phyloP scores from a whole-genome alignment of 2,888 invertebrate species.

The Dasysyrphus tricinctus region DNA sequence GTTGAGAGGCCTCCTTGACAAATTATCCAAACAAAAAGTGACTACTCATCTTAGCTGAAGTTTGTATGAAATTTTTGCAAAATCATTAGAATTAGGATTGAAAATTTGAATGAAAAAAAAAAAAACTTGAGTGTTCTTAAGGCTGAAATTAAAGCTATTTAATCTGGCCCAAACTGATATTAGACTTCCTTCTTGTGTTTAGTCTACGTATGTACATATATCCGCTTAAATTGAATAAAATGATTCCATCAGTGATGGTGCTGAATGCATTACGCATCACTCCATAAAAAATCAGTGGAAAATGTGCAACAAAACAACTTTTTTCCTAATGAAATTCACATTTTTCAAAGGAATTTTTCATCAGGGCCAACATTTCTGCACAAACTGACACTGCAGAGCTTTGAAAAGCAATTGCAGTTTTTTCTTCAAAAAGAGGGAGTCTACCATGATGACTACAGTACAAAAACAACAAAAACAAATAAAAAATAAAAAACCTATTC shows the following conservation, averaged over 20 bases:
- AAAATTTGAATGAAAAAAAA: neutral
- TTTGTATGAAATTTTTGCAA: neutral
- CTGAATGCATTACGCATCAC: no score
- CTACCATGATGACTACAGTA: neutral
- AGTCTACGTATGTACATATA: no score
- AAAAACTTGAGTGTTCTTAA: neutral
- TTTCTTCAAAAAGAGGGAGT: neutral
- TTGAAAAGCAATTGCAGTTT: slow-evolving; percentile 60
- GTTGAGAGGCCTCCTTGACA: neutral
- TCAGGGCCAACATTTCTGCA: neutral
- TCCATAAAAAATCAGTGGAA: neutral
- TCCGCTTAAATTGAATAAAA: no score
- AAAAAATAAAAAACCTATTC: neutral
- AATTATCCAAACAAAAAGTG: neutral
- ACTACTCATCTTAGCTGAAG: neutral
- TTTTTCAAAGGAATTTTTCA: neutral
- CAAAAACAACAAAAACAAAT: neutral
- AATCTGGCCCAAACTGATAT: no score
- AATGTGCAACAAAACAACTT: neutral
- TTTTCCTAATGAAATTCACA: slow-evolving; percentile 6
- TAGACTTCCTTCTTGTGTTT: no score
- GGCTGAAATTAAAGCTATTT: no score
- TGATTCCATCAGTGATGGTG: no score
- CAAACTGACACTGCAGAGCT: neutral
- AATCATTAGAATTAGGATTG: neutral